phyloP scores from a whole-genome alignment of 1,140 invertebrate genomes.

The Pogonus chalceus region DNA sequence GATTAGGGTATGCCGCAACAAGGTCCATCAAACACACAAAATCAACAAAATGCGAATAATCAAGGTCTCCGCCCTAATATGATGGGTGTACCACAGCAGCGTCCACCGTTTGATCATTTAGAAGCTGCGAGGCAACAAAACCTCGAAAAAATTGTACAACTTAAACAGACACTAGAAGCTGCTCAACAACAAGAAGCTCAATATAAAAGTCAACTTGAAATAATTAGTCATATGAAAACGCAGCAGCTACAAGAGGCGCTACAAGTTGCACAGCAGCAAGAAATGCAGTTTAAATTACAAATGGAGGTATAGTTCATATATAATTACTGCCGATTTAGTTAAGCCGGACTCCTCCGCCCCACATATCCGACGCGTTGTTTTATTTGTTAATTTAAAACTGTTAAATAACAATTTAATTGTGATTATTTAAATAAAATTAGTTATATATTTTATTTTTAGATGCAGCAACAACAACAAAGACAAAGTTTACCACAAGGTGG shows the following conservation, averaged over 20 bases:
- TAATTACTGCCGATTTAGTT: conserved; percentile 17
- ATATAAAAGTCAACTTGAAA: conserved; percentile 62
- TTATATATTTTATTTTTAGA: conserved; percentile 12
- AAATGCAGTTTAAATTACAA: conserved; percentile 61
- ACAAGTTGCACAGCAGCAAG: conserved; percentile 67
- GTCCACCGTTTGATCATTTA: conserved; percentile 40
- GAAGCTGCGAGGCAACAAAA: conserved; percentile 58
- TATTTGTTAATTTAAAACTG: not conserved
- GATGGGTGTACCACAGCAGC: conserved; percentile 36
- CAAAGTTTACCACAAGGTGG: conserved; percentile 22
- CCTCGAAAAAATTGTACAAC: conserved; percentile 51
- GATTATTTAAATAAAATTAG: not conserved
- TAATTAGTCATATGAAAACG: conserved; percentile 50
- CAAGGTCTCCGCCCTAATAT: conserved; percentile 36
- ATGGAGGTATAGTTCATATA: conserved; percentile 38
- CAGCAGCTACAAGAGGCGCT: conserved; percentile 59
- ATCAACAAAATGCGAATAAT: conserved; percentile 34
- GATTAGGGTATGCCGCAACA: conserved; percentile 1
- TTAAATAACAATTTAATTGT: not conserved
- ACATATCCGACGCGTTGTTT: conserved; percentile 10
- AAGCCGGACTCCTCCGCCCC: not conserved
- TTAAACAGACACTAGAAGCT: conserved; percentile 61
- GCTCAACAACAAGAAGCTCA: conserved; percentile 66
- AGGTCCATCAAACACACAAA: conserved; percentile 1
- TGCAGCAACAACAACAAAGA: conserved; percentile 28